Evolutionary conservation across 2,888 invertebrate species (phyloP), one percentile per base, ranked within the genome.

Genomic region (Lasioglossum pauxillum): DNA sequence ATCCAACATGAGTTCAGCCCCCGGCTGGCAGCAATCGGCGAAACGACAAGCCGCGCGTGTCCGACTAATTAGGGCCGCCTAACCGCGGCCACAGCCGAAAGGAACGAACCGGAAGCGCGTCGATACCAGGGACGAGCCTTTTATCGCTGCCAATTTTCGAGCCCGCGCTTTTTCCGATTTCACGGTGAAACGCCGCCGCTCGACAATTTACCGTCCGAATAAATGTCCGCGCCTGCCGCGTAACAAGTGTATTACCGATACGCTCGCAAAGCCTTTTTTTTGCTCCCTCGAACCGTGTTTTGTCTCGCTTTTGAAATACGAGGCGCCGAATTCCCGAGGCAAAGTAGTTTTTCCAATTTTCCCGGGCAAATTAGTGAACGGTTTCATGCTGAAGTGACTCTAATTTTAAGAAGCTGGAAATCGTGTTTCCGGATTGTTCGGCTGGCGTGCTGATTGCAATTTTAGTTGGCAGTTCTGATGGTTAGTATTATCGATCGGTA

Each of bases 51-150:
- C 74, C 75, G 78, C 81, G 77, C 78, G 74, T 75, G 84, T 84
- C 74, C 84, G 79, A 80, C 78, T 88, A 89, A 90, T 90, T 87
- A 88, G 82, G 81, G 57, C 86, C 83, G 77, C 82, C 75, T 69
- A 78, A 67, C 72, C 74, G 23, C 69, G 75, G 44, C 60, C 73
- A 64, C 60, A 72, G 57, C 73, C 57, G 71, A 81, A 82, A 49
- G 46, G 82, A 74, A 64, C 71, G 76, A n/a, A 44, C 57, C 60
- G 53, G 76, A 84, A 82, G 82, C 79, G 77, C 77, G 73, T 53
- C 64, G 78, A 69, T 46, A 74, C 74, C 76, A n/a, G 35, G 14
- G 46, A 14, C 12, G 31, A 31, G n/a, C 60, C 84, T 87, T 87
- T 87, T 78, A 84, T 87, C 84, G 76, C 31, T 78, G 84, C 80